Evolutionary conservation across 2,888 invertebrate genomes (phyloP).

Genomic region (Myathropa florea): DNA sequence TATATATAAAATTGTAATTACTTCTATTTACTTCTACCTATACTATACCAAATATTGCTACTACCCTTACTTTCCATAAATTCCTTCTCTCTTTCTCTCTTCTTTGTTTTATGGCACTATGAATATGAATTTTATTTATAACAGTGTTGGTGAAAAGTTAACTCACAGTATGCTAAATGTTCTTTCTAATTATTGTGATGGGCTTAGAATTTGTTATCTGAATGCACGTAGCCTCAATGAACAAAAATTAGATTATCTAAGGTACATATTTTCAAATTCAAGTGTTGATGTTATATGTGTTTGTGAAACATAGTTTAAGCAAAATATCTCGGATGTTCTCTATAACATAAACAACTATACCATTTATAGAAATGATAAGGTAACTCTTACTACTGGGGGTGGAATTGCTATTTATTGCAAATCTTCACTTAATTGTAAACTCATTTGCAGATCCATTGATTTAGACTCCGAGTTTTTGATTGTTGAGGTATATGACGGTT

Average conservation of each 20-base stretch:
- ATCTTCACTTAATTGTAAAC: neutral
- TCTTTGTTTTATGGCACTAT: neutral
- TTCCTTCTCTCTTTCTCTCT: neutral
- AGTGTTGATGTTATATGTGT: neutral
- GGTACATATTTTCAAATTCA: neutral
- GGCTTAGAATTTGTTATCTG: neutral
- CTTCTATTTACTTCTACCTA: neutral
- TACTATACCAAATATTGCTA: neutral
- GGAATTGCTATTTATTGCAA: neutral
- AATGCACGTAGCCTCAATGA: neutral
- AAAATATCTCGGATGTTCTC: neutral
- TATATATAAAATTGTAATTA: neutral
- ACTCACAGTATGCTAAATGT: neutral
- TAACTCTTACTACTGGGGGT: neutral
- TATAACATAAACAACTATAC: neutral
- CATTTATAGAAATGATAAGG: neutral
- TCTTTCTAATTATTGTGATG: neutral
- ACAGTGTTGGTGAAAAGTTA: neutral
- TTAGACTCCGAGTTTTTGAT: neutral
- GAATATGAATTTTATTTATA: no score
- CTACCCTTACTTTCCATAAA: neutral
- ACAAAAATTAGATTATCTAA: neutral
- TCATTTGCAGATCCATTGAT: neutral
- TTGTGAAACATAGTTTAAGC: neutral
- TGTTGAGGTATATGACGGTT: neutral